Evolutionary conservation across 2,888 invertebrate genomes (phyloP).

Genomic region (Mimachlamys varia): DNA sequence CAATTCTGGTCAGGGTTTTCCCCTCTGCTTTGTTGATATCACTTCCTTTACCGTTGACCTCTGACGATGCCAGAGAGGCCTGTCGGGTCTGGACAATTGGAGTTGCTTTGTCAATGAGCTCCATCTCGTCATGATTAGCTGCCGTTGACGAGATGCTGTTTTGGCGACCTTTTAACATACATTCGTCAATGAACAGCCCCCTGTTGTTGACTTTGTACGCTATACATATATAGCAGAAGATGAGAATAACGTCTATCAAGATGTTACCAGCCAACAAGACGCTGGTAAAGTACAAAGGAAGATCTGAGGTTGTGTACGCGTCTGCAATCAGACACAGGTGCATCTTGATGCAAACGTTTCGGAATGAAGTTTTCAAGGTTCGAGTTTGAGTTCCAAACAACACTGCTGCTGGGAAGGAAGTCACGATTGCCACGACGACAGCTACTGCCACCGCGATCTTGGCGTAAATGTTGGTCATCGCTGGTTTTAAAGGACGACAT

Average conservation of each 20-base stretch:
- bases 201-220: slow-evolving; percentile 39
- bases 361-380: not conserved
- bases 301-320: slow-evolving; percentile 37
- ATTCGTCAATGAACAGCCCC: slow-evolving; percentile 28
- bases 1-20: not conserved
- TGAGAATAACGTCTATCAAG: slow-evolving; percentile 38
- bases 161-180: not conserved
- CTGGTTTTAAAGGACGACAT: slow-evolving; percentile 59
- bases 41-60: not conserved
- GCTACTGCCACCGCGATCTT: slow-evolving; percentile 41
- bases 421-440: slow-evolving; percentile 39
- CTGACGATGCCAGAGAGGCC: not conserved
- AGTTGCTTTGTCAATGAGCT: not conserved
- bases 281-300: slow-evolving; percentile 43
- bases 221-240: slow-evolving; percentile 38
- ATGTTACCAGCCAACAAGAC: slow-evolving; percentile 44
- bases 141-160: slow-evolving; percentile 36
- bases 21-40: not conserved
- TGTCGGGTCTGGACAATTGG: not conserved
- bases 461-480: slow-evolving; percentile 46
- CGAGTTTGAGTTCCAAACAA: slow-evolving; percentile 59
- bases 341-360: not conserved
- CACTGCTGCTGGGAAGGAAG: slow-evolving; percentile 57
- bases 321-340: slow-evolving; percentile 43
- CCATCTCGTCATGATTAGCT: slow-evolving; percentile 42